Percentiles rank a stretch among this genome's conserved stretches.
Conservation (phyloP, 2,888 invertebrate species). For the Pardosa pseudoannulata region DNA sequence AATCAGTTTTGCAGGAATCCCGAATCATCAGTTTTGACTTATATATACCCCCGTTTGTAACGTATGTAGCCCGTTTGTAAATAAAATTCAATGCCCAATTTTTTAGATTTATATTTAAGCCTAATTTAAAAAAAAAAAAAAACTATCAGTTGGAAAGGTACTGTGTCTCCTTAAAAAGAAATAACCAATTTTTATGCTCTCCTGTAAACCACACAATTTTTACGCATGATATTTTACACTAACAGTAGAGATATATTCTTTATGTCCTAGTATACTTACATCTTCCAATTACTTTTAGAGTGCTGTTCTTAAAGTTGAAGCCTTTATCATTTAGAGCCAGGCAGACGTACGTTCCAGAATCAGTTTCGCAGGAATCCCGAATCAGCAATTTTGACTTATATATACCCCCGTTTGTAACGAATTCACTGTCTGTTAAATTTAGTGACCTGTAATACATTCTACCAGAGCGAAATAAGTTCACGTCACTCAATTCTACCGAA, state of each 20-base stretch:
- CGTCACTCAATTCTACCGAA: background rate
- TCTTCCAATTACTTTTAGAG: conserved; percentile 34
- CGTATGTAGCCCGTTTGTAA: too few relatives aligned
- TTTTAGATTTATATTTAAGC: too few relatives aligned
- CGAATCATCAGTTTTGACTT: conserved; percentile 43
- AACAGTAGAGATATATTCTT: too few relatives aligned
- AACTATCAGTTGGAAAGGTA: too few relatives aligned
- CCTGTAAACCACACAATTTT: too few relatives aligned
- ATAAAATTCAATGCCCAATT: too few relatives aligned
- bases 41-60: too few relatives aligned
- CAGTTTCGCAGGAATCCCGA: conserved; percentile 9
- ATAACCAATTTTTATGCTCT: too few relatives aligned
- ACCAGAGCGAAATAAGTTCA: conserved; percentile 34
- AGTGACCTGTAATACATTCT: conserved; percentile 37
- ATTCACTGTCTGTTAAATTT: background rate
- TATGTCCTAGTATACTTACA: too few relatives aligned
- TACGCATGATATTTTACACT: too few relatives aligned
- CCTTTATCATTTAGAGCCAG: conserved; percentile 60
- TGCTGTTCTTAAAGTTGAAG: conserved; percentile 35
- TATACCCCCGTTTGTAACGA: conserved; percentile 7
- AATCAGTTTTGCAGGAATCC: conserved; percentile 19
- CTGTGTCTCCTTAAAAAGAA: too few relatives aligned
- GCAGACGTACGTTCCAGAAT: conserved; percentile 55
- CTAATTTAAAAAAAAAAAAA: too few relatives aligned
- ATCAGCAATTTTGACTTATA: conserved; percentile 50